A percentile compares a stretch with the other conserved stretches of the same genome.
phyloP scores from a whole-genome alignment of 2,888 invertebrate genomes.

The Yponomeuta cagnagella region DNA sequence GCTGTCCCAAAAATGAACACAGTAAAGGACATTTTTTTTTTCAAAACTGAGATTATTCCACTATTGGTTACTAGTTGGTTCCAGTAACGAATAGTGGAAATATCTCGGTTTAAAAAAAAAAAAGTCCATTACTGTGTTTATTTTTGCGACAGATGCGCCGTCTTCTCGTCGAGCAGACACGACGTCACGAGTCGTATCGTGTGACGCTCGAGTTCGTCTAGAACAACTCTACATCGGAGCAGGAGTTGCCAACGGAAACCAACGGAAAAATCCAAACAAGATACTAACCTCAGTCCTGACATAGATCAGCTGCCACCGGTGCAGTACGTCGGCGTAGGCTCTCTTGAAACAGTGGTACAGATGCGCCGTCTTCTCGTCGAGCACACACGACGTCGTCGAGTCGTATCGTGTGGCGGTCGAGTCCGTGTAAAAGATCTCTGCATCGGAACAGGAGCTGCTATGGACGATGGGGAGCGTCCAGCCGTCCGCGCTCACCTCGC shows the following conservation, averaged over 20 bases:
- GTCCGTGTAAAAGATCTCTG: slow-evolving; percentile 80
- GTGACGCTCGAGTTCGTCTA: slow-evolving; percentile 58
- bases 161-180: slow-evolving; percentile 62
- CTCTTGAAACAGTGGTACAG: slow-evolving; percentile 90
- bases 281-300: slow-evolving; percentile 82
- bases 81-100: too few relatives aligned
- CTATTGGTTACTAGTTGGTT: too few relatives aligned
- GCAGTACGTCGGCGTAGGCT: slow-evolving; percentile 91
- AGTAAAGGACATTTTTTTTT: too few relatives aligned
- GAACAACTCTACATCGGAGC: slow-evolving; percentile 89
- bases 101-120: too few relatives aligned
- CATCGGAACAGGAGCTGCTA: slow-evolving; percentile 92
- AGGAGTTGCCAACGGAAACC: slow-evolving; percentile 85
- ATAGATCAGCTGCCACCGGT: slow-evolving; percentile 88
- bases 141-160: slow-evolving; percentile 50
- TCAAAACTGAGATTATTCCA: too few relatives aligned
- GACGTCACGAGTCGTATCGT: slow-evolving; percentile 32
- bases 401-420: slow-evolving; percentile 46
- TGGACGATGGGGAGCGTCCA: slow-evolving; percentile 84
- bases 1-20: too few relatives aligned
- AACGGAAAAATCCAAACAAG: too few relatives aligned
- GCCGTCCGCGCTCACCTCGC: slow-evolving; percentile 85
- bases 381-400: slow-evolving; percentile 42
- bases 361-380: slow-evolving; percentile 63
- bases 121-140: too few relatives aligned